Base-by-base conservation (phyloP, 2,113 vertebrate genomes). In the Acinonyx jubatus region DNA sequence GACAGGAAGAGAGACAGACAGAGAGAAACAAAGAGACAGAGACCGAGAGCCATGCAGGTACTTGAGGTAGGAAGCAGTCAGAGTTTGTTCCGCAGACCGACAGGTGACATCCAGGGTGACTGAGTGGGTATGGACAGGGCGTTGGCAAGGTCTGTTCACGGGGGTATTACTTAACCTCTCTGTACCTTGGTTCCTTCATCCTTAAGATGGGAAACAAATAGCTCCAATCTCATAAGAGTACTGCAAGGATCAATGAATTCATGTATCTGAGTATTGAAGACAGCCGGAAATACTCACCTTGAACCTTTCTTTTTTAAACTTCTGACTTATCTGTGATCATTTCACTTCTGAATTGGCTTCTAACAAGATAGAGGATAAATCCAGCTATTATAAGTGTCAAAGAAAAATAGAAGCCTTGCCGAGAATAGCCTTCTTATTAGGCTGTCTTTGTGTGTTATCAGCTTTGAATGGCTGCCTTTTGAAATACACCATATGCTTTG, bases 351-450 rank as follows among this genome's bases (percentile, higher is more conserved):
- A 78, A 65, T 84, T 63, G 81, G 27, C 48, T 52, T 93, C 33
- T 96, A 92, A 80, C 68, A 84, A 95, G 66, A 78, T n/a, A 91
- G 55, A 79, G 50, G 79, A 41, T n/a, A 48, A 74, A 82, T 71
- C 31, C 21, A 55, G 48, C 19, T 85, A 65, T 73, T 50, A 2
- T n/a, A 76, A 57, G 71, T 74, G 80, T 92, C 88, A 57, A 74
- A 85, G 89, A 86, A 69, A 91, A 95, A 86, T 36, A 57, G 61
- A 87, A 79, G 76, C 61, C 2, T 41, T 19, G 7, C 80, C 0
- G 1, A 94, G 61, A 52, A 29, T 5, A 4, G 61, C 74, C 79
- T 80, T 88, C 83, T 57, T 50, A 55, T 63, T 25, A 36, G 63
- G 52, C 13, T 25, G 48, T 16, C n/a, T 88, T 25, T 66, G 69